phyloP scores from a whole-genome alignment of 1,140 invertebrate genomes.

The Brachionus asplanchnoidis region DNA sequence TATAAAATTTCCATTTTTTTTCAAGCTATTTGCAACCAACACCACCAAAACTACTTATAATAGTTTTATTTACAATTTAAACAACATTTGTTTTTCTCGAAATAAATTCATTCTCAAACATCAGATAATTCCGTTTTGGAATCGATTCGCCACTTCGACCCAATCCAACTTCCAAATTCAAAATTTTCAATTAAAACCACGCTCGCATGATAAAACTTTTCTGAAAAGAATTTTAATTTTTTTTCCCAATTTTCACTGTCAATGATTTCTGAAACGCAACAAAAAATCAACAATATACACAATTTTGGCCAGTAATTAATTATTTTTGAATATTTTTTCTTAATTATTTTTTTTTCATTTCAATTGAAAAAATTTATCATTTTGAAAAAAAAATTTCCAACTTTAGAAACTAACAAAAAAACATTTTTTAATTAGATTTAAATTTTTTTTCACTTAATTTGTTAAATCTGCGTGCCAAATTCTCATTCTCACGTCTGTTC shows the following conservation, averaged over 20 bases:
- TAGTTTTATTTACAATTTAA: not conserved
- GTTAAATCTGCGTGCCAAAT: not conserved
- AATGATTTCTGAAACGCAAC: no score
- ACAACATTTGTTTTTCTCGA: not conserved
- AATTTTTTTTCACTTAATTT: not conserved
- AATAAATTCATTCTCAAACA: not conserved
- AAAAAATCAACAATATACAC: no score
- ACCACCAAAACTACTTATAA: constrained; percentile 13
- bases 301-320: no score
- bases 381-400: not conserved
- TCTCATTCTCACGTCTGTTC: not conserved
- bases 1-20: constrained; percentile 26
- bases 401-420: not conserved
- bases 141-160: no score
- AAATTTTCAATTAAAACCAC: no score
- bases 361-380: not conserved
- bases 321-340: not conserved
- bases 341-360: not conserved
- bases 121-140: not conserved
- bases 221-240: no score
- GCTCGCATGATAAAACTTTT: no score
- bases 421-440: not conserved
- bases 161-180: no score
- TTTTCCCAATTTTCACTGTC: no score
- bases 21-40: constrained; percentile 9